These are phyloP conservation scores for Sisyra nigra DNA, from an alignment of 2,888 invertebrate genomes.

Conservation along the genomic window DNA sequence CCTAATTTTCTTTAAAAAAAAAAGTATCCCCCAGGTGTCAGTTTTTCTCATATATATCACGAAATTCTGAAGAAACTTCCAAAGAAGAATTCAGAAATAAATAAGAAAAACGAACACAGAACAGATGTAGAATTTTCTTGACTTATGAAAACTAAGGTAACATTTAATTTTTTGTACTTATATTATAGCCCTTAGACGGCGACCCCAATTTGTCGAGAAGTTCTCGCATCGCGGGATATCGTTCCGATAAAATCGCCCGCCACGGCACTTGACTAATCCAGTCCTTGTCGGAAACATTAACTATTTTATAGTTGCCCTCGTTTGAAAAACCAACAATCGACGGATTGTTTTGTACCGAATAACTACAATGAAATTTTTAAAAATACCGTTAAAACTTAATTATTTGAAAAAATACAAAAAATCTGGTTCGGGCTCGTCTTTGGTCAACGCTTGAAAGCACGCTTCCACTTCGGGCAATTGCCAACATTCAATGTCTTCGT, in stretches of 20 bases:
- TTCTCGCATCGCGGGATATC: conserved; percentile 1
- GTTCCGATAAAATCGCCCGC: conserved; percentile 1
- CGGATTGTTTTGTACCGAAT: neutral
- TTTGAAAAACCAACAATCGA: neutral
- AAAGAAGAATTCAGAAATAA: too few relatives aligned
- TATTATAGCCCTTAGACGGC: neutral
- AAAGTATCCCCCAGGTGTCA: too few relatives aligned
- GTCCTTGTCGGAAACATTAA: neutral
- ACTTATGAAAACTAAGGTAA: neutral
- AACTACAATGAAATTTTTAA: too few relatives aligned
- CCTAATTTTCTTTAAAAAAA: too few relatives aligned
- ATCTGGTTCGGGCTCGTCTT: neutral
- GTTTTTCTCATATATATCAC: too few relatives aligned
- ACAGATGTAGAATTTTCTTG: too few relatives aligned
- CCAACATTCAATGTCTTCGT: conserved; percentile 3
- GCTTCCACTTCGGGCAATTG: conserved; percentile 4
- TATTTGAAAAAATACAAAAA: too few relatives aligned
- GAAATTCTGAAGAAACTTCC: too few relatives aligned
- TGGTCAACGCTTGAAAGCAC: neutral
- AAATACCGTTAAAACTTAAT: too few relatives aligned
- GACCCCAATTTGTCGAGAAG: neutral
- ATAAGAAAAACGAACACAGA: too few relatives aligned
- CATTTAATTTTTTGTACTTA: neutral
- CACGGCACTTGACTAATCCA: conserved; percentile 3
- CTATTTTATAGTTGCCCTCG: neutral